phyloP scores from a whole-genome alignment of 2,797 vertebrate species.

The Threskiornis aethiopicus region DNA sequence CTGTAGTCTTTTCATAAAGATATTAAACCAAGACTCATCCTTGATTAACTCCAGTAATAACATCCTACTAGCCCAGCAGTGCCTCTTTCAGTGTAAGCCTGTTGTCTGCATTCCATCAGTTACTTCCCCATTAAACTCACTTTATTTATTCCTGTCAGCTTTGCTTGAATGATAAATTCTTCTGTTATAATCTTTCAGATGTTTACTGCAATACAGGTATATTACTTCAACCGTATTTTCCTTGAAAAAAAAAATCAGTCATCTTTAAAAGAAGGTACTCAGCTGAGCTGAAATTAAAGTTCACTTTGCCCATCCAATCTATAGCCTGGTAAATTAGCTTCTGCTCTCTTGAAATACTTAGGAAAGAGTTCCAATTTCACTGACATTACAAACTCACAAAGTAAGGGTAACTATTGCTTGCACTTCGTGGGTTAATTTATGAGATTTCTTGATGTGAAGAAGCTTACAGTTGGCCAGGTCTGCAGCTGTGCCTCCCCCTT shows the following conservation, averaged over 20 bases:
- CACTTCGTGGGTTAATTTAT: not conserved
- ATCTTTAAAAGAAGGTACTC: not conserved
- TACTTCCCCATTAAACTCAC: not conserved
- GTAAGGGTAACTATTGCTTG: not conserved
- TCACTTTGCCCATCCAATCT: not conserved
- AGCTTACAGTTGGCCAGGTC: not conserved
- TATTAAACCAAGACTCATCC: not conserved
- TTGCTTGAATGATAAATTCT: not conserved
- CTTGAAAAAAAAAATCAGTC: not conserved
- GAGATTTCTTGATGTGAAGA: not conserved
- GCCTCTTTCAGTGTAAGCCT: not conserved
- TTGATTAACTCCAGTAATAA: constrained; percentile 13
- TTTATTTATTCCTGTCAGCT: constrained; percentile 1
- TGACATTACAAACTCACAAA: not conserved
- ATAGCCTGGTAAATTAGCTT: constrained; percentile 30
- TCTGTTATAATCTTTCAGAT: not conserved
- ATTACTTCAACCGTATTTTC: not conserved
- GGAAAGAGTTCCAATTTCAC: not conserved
- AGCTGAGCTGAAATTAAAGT: constrained; percentile 25
- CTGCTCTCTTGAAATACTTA: constrained; percentile 21
- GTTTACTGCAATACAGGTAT: not conserved
- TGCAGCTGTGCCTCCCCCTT: not conserved
- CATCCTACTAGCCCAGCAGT: not conserved
- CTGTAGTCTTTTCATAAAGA: not conserved
- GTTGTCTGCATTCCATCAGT: not conserved